These are phyloP conservation scores for Luidia sarsii DNA, from an alignment of 53 echinoderm and acorn worm species.

Conservation along the genomic window DNA sequence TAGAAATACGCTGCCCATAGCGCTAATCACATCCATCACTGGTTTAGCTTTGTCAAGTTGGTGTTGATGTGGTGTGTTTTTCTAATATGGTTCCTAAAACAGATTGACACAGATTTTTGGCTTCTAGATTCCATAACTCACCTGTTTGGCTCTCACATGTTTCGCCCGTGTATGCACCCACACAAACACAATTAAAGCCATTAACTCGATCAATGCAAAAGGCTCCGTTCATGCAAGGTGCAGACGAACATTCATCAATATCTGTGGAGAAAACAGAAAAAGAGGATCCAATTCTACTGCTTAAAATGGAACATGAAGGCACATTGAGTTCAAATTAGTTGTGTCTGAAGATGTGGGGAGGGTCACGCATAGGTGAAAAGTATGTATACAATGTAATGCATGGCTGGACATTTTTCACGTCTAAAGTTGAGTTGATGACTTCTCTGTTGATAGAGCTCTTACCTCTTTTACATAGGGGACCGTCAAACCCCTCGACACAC, in stretches of 20 bases:
- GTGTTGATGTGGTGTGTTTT: background rate
- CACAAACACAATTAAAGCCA: constrained; percentile 15
- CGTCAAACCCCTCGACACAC: background rate
- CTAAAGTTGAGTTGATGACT: too few species aligned
- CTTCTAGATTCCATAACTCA: background rate
- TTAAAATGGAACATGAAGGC: too few species aligned
- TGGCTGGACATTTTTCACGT: too few species aligned
- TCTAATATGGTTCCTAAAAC: background rate
- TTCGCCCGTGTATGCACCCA: constrained; percentile 3
- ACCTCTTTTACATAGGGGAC: constrained; percentile 7
- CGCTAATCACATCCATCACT: too few species aligned
- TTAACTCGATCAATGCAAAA: constrained; percentile 1
- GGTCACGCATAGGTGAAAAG: too few species aligned
- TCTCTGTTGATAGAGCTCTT: too few species aligned
- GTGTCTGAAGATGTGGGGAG: too few species aligned
- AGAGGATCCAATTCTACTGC: too few species aligned
- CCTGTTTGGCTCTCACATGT: constrained; percentile 16
- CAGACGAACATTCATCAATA: constrained; percentile 11
- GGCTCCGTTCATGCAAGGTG: constrained; percentile 40
- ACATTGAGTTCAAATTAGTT: too few species aligned
- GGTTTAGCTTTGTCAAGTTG: background rate
- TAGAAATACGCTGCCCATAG: too few species aligned
- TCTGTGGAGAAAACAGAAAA: constrained; percentile 19
- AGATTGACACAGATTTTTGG: background rate
- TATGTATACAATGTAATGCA: too few species aligned